Evolutionary conservation across 2,888 invertebrate genomes (phyloP).

Genomic region (Actias luna): DNA sequence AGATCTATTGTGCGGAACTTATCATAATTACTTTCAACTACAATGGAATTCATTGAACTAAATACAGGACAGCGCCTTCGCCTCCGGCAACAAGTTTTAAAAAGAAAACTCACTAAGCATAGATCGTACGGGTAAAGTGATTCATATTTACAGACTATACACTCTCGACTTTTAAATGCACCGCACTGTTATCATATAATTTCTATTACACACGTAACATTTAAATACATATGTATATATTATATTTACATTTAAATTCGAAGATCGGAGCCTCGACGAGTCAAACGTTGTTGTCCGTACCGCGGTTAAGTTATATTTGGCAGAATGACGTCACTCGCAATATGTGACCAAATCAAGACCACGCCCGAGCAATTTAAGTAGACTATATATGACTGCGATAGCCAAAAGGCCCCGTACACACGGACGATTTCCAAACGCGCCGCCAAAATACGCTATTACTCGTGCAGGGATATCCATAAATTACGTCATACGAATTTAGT

Average conservation of each 20-base stretch:
- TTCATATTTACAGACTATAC: conserved; percentile 73
- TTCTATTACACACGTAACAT: conserved; percentile 15
- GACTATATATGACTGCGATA: too few species aligned
- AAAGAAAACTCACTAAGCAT: conserved; percentile 62
- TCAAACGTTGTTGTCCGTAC: conserved; percentile 12
- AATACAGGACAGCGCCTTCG: conserved; percentile 27
- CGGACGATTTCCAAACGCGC: too few species aligned
- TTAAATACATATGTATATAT: conserved; percentile 12
- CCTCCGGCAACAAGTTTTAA: conserved; percentile 40
- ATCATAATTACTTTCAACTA: neutral
- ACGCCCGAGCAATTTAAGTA: too few species aligned
- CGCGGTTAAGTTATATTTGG: neutral
- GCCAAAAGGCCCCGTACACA: too few species aligned
- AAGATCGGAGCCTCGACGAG: conserved; percentile 40
- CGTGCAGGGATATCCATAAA: too few species aligned
- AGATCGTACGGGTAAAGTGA: conserved; percentile 42
- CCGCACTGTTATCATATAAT: conserved; percentile 34
- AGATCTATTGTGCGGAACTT: neutral
- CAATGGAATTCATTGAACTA: neutral
- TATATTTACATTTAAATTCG: conserved; percentile 24
- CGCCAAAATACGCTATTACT: too few species aligned
- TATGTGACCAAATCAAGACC: neutral
- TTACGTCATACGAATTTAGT: too few species aligned
- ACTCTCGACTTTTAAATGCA: conserved; percentile 58
- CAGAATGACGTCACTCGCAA: neutral